These are phyloP conservation scores for Salvelinus alpinus DNA, from an alignment of 2,113 vertebrate genomes.

Conservation along the genomic window DNA sequence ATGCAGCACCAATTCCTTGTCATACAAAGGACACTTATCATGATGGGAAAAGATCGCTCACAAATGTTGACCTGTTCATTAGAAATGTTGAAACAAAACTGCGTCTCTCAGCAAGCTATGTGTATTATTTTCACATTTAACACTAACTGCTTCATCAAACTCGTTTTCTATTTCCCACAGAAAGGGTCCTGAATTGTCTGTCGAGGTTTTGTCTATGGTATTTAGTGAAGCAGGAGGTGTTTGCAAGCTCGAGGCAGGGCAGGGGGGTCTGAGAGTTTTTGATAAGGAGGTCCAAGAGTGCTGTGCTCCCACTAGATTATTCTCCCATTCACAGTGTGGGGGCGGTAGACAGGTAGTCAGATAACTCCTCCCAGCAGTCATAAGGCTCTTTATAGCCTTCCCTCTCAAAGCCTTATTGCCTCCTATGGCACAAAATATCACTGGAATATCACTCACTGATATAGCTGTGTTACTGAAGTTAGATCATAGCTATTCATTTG, in stretches of 20 bases:
- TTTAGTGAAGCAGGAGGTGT: slow-evolving; percentile 19
- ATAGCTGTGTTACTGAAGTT: neutral
- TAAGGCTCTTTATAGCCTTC: neutral
- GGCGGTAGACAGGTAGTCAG: slow-evolving; percentile 43
- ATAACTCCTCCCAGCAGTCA: slow-evolving; percentile 43
- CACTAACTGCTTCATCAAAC: neutral
- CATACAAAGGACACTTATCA: no score
- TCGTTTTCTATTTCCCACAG: neutral
- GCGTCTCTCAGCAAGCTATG: neutral
- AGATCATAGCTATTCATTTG: neutral
- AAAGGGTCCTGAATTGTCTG: neutral
- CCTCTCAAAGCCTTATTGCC: neutral
- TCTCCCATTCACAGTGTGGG: slow-evolving; percentile 6
- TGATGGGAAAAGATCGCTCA: no score
- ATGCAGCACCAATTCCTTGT: no score
- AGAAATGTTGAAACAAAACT: neutral
- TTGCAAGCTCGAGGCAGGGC: slow-evolving; percentile 34
- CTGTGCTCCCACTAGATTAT: slow-evolving; percentile 36
- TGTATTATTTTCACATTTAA: neutral
- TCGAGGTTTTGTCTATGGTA: neutral
- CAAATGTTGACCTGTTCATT: no score
- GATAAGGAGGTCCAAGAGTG: slow-evolving; percentile 47
- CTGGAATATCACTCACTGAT: neutral
- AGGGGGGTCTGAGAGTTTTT: slow-evolving; percentile 38
- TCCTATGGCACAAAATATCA: neutral